Evolutionary conservation across 2,797 vertebrate genomes (phyloP).

Genomic region (Luscinia megarhynchos): DNA sequence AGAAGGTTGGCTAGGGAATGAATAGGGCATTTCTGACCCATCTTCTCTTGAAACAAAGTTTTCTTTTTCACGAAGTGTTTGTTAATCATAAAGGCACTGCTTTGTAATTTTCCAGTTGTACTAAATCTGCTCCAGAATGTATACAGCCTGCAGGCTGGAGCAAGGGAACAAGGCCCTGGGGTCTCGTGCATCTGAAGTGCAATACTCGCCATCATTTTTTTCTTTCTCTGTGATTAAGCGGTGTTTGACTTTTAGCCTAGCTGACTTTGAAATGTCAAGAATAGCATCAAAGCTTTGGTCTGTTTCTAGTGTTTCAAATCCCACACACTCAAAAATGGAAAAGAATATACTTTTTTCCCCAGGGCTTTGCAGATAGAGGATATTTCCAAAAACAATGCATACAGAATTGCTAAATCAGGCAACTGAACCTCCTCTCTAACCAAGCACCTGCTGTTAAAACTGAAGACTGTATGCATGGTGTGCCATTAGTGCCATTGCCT

Average conservation of each 20-base stretch:
- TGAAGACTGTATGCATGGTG: not conserved
- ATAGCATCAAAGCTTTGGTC: not conserved
- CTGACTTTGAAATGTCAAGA: not conserved
- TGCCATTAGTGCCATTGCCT: not conserved
- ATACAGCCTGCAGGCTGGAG: not conserved
- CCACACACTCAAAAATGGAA: not conserved
- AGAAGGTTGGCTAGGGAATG: not conserved
- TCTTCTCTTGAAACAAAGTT: not conserved
- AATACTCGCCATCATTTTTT: not conserved
- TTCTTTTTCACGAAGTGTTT: not conserved
- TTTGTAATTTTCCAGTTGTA: not conserved
- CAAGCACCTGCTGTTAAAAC: not conserved
- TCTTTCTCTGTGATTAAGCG: not conserved
- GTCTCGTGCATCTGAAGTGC: not conserved
- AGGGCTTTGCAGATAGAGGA: not conserved
- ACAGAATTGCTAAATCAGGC: not conserved
- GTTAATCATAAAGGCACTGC: not conserved
- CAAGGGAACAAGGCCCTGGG: not conserved
- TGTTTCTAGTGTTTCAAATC: not conserved
- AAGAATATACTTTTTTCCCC: not conserved
- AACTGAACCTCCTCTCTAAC: not conserved
- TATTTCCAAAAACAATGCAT: not conserved
- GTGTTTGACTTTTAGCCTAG: slow-evolving; percentile 21
- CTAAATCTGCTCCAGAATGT: not conserved
- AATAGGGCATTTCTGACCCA: not conserved